Base-by-base conservation (phyloP, 1,140 invertebrate species). In the Zaprionus nigranus region DNA sequence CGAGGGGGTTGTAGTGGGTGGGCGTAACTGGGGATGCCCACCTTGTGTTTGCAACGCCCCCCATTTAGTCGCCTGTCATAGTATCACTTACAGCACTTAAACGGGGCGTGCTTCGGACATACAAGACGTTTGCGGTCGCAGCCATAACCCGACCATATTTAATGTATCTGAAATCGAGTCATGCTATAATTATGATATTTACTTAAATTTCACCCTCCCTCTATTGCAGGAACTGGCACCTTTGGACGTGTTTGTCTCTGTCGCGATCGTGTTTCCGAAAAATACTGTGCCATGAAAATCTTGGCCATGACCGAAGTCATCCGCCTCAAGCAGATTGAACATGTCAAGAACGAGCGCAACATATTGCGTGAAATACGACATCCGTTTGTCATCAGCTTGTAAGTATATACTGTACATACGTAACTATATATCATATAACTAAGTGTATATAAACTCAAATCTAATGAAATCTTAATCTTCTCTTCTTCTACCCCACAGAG, bases 361-460 rank as follows among this genome's bases (percentile, higher is more conserved):
- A 98, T 99, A 79, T 94, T 99, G 54, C 94, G 96, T 70, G 96
- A 96, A 93, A 96, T 99, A 60, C 95, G 96, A 77, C 98, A 99
- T 94, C 98, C 98, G 62, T 99, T 99, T 93, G 96, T 99, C 74
- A 97, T 99, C 28, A 97, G 97, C 92, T 94, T 99, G 98, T 99
- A 94, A 97, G 97, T 96, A 90, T 56, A 26, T 17, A 63, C 36
- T 22, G 22, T 22, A 51, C 9, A 30, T 43, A 20, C 28, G 2
- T 46, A 20, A 26, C 24, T 1, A 13, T 17, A 4, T 15, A 24
- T 51, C 24, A n/a, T 62, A 3, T 9, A 11, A n/a, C n/a, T n/a
- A n/a, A n/a, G 13, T 53, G 17, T 17, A 20, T 30, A 9, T 11
- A 0, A 11, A 11, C 30, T 34, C 2, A 30, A 30, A 34, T 11